These are phyloP conservation scores for Tragelaphus buxtoni DNA, from an alignment of 2,113 vertebrate species.

Conservation along the genomic window DNA sequence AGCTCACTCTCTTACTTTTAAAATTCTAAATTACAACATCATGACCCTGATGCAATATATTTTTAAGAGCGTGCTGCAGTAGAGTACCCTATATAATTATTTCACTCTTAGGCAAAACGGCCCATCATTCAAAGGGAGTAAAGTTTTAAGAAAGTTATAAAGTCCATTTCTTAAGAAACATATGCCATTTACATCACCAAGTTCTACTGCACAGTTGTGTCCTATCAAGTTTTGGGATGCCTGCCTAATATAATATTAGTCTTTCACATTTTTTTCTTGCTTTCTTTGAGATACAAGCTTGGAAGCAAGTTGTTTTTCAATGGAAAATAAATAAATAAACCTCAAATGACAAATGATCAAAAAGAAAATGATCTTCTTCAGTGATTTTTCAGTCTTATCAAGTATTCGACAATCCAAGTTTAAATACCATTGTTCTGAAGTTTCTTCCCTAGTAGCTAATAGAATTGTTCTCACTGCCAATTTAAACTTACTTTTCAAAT, in stretches of 20 bases:
- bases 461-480: conserved; percentile 72
- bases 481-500: conserved; percentile 77
- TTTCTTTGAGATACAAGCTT: conserved; percentile 11
- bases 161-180: conserved; percentile 57
- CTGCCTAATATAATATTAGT: conserved; percentile 32
- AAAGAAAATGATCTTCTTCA: conserved; percentile 57
- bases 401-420: conserved; percentile 55
- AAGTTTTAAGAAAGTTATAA: conserved; percentile 54
- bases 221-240: conserved; percentile 27
- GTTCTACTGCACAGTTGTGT: conserved; percentile 35
- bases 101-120: conserved; percentile 68
- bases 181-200: conserved; percentile 54
- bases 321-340: conserved; percentile 48
- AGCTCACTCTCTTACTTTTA: conserved; percentile 63
- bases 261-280: conserved; percentile 51
- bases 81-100: conserved; percentile 68
- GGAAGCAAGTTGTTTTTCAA: conserved; percentile 44
- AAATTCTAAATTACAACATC: conserved; percentile 74
- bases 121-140: conserved; percentile 39
- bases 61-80: conserved; percentile 75
- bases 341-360: conserved; percentile 42
- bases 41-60: conserved; percentile 68
- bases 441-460: conserved; percentile 65
- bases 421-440: conserved; percentile 64
- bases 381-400: conserved; percentile 11